Evolutionary conservation across 2,888 invertebrate species (phyloP).

Genomic region (Melanostoma mellinum): DNA sequence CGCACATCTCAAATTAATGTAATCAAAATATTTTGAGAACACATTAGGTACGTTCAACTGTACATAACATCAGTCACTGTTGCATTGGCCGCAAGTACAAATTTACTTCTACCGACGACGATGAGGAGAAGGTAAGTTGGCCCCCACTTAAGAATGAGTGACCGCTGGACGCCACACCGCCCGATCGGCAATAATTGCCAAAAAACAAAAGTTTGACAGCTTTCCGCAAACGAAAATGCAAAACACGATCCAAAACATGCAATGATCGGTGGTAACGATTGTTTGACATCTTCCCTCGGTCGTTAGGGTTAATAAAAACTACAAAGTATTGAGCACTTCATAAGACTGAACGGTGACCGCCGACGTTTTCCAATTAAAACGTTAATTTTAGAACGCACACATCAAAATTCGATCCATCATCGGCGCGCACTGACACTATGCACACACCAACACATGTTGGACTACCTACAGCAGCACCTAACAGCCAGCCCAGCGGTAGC

Average conservation of each 20-base stretch:
- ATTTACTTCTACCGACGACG: neutral
- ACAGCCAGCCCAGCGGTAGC: constrained; percentile 8
- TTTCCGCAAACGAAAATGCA: neutral
- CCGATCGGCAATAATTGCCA: constrained; percentile 24
- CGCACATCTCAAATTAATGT: constrained; percentile 75
- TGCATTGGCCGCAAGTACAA: constrained; percentile 11
- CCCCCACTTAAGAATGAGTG: constrained; percentile 15
- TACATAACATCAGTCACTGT: constrained; percentile 11
- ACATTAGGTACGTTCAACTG: constrained; percentile 62
- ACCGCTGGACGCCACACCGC: neutral
- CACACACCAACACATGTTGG: constrained; percentile 41
- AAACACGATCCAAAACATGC: constrained; percentile 25
- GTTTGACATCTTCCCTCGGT: constrained; percentile 38
- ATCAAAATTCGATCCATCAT: constrained; percentile 72
- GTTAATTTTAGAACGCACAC: constrained; percentile 69
- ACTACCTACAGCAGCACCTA: constrained; percentile 19
- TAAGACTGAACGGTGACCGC: constrained; percentile 35
- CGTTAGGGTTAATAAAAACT: constrained; percentile 60
- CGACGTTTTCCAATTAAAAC: constrained; percentile 71
- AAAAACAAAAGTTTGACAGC: constrained; percentile 50
- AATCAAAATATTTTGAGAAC: constrained; percentile 75
- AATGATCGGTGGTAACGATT: constrained; percentile 46
- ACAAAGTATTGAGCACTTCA: constrained; percentile 67
- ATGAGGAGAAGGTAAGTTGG: neutral
- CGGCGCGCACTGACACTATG: constrained; percentile 42